phyloP scores from a whole-genome alignment of 1,140 invertebrate species.

The Pectinophora gossypiella region DNA sequence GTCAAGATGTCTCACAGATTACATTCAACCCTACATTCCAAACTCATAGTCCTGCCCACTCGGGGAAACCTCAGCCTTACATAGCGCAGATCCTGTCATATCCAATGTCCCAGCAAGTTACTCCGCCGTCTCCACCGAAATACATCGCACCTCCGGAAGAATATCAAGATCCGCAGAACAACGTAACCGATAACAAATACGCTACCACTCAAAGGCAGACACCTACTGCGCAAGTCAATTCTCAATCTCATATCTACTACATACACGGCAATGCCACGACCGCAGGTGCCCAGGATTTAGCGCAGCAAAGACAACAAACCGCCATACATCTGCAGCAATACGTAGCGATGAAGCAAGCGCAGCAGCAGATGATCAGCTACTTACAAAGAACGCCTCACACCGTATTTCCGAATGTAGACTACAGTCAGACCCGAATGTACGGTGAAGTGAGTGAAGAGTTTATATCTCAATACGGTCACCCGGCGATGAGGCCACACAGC shows the following conservation, averaged over 20 bases:
- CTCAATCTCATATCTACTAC: constrained; percentile 67
- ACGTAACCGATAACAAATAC: constrained; percentile 51
- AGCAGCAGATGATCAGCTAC: constrained; percentile 69
- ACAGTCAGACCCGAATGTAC: constrained; percentile 42
- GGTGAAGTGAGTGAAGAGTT: constrained; percentile 50
- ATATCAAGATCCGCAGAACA: constrained; percentile 63
- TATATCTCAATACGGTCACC: constrained; percentile 45
- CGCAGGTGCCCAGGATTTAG: constrained; percentile 42
- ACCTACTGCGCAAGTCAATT: constrained; percentile 35
- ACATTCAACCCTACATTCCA: constrained; percentile 75
- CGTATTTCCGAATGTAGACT: constrained; percentile 55
- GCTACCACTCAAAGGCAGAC: constrained; percentile 34
- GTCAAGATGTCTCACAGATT: constrained; percentile 64
- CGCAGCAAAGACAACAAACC: constrained; percentile 67
- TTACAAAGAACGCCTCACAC: constrained; percentile 60
- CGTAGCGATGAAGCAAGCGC: constrained; percentile 74
- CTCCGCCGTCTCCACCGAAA: constrained; percentile 58
- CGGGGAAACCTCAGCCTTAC: constrained; percentile 61
- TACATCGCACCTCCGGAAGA: constrained; percentile 68
- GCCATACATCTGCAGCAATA: constrained; percentile 70
- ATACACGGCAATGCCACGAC: constrained; percentile 53
- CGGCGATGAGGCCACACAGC: constrained; percentile 56
- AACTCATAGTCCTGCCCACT: constrained; percentile 70
- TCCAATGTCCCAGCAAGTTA: constrained; percentile 68
- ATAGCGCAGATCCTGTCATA: constrained; percentile 72